phyloP scores from a whole-genome alignment of 2,797 vertebrate species.

The Fistularia commersonii region DNA sequence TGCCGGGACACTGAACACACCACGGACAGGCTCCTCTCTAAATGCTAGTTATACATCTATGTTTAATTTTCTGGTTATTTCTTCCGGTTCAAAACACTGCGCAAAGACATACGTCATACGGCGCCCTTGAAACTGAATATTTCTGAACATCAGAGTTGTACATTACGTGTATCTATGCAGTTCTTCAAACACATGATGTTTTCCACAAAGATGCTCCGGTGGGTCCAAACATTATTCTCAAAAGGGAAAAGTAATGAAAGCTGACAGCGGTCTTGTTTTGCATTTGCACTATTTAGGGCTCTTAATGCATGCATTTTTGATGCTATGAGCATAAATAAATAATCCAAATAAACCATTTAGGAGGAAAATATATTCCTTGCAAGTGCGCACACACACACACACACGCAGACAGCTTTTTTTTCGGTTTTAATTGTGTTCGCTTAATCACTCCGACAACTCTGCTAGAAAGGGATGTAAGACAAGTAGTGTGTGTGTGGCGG shows the following conservation, averaged over 20 bases:
- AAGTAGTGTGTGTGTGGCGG: no score
- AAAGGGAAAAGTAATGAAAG: constrained; percentile 11
- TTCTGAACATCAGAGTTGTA: no score
- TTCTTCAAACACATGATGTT: no score
- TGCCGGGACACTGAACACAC: no score
- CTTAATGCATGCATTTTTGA: constrained; percentile 39
- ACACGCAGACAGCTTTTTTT: constrained; percentile 1
- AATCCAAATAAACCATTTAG: constrained; percentile 28
- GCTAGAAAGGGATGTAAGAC: no score
- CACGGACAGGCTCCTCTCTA: no score
- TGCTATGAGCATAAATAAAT: constrained; percentile 42
- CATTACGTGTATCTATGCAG: no score
- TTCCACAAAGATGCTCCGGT: neutral
- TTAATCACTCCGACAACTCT: constrained; percentile 28
- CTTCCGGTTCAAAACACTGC: no score
- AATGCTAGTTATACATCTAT: no score
- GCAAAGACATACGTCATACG: no score
- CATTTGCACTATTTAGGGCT: constrained; percentile 28
- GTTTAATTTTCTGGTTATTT: no score
- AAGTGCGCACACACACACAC: constrained; percentile 1
- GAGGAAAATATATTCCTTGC: constrained; percentile 9
- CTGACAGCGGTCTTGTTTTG: constrained; percentile 16
- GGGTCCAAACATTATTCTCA: constrained; percentile 10
- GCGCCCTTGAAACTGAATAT: no score
- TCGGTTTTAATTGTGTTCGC: constrained; percentile 2